Evolutionary conservation across 2,797 vertebrate species (phyloP), one percentile per base, ranked within the genome.

Genomic region (Picus viridis): DNA sequence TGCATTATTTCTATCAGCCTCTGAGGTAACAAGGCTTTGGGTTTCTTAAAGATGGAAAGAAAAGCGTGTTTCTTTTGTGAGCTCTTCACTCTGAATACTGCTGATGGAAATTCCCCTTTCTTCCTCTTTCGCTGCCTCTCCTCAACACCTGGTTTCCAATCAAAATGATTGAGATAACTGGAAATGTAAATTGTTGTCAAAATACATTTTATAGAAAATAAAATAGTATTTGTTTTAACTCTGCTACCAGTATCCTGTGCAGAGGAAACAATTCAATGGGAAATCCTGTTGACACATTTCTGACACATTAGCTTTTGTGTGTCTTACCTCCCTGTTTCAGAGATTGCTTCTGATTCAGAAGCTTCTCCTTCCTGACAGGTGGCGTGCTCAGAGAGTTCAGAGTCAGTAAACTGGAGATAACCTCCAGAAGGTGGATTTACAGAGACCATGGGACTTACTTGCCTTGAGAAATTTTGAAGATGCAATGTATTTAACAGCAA

Each of bases 351-450:
- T 90, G 88, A 92, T 86, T 94, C 82, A 95, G 82, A 92, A 96
- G 76, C 67, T 84, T 94, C 95, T 96, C 70, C 92, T 96, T 97
- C 94, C 96, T 95, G 92, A 94, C 92, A 95, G 94, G 91, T 95
- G 91, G 57, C 86, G 83, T 76, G 62, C 74, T 95, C 59, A 34
- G 91, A 34, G 73, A 82, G 71, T 92, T 94, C 65, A 58, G 72
- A 81, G 80, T 75, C 86, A 88, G 89, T 86, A 93, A 86, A 96
- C 88, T 92, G 78, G 67, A 89, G 71, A 70, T 94, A 95, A 91
- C 72, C 91, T 93, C 84, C 76, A 79, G 70, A 67, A 93, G 59
- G 24, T 61, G 30, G 58, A 80, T 82, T 95, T 94, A 63, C 39
- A 78, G 85, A 92, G 65, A 58, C 86, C 89, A 43, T 64, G 72